These are phyloP conservation scores for Luehdorfia chinensis DNA, from an alignment of 1,140 invertebrate species.

Conservation along the genomic window DNA sequence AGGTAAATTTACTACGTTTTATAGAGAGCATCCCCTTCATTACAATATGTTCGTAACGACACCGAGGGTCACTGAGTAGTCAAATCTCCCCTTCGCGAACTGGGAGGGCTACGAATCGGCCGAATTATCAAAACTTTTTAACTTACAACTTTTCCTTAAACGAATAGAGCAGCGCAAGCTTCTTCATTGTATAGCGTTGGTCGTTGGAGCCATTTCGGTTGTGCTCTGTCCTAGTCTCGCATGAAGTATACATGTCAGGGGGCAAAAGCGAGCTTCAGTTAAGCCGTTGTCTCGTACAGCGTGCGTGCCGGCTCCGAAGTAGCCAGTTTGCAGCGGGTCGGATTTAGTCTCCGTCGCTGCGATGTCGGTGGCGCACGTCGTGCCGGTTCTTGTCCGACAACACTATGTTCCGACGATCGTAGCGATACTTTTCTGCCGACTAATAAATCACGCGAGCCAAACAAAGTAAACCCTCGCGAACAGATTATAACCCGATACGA, in stretches of 20 bases:
- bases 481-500: conserved; percentile 64
- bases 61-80: conserved; percentile 61
- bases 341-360: conserved; percentile 58
- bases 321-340: conserved; percentile 32
- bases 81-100: conserved; percentile 58
- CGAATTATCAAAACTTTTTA: conserved; percentile 75
- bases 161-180: conserved; percentile 41
- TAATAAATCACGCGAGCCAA: conserved; percentile 60
- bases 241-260: conserved; percentile 28
- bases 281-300: conserved; percentile 41
- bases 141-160: conserved; percentile 69
- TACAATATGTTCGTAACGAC: conserved; percentile 71
- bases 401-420: conserved; percentile 52
- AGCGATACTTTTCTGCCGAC: conserved; percentile 49
- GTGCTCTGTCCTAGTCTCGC: conserved; percentile 47
- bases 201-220: conserved; percentile 22
- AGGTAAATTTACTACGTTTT: conserved; percentile 68
- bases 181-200: conserved; percentile 45
- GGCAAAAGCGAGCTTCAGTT: conserved; percentile 36
- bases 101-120: conserved; percentile 54
- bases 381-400: conserved; percentile 29
- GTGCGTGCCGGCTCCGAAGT: conserved; percentile 40
- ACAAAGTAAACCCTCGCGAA: conserved; percentile 56
- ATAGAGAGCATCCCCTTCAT: conserved; percentile 70
- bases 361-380: conserved; percentile 58